A percentile compares a stretch with the other conserved stretches of the same genome.
phyloP scores from a whole-genome alignment of 2,888 invertebrate genomes.

The Mantis religiosa region DNA sequence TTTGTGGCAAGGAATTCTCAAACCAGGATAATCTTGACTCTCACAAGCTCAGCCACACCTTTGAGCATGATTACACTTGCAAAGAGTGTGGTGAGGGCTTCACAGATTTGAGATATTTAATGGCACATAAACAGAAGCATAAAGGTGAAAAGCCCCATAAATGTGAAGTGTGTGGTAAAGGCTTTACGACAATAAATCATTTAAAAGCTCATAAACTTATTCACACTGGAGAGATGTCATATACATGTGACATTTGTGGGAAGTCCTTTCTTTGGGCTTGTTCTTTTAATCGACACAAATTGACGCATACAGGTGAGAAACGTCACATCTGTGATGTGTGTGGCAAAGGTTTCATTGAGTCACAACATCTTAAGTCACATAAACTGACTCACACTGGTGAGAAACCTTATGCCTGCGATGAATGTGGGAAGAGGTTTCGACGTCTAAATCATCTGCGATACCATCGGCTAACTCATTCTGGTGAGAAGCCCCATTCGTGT shows the following conservation, averaged over 20 bases:
- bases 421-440: conserved; percentile 41
- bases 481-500: conserved; percentile 3
- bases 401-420: conserved; percentile 36
- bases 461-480: conserved; percentile 41
- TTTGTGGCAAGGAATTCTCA: not conserved
- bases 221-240: conserved; percentile 41
- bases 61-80: not conserved
- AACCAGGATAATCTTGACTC: not conserved
- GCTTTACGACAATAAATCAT: conserved; percentile 17
- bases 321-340: conserved; percentile 33
- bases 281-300: conserved; percentile 9
- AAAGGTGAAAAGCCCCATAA: conserved; percentile 24
- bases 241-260: conserved; percentile 43
- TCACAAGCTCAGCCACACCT: conserved; percentile 9
- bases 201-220: conserved; percentile 18
- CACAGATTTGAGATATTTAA: not conserved
- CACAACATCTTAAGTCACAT: conserved; percentile 37
- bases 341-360: conserved; percentile 37
- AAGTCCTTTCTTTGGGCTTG: conserved; percentile 34
- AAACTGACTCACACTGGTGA: conserved; percentile 37
- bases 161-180: conserved; percentile 24
- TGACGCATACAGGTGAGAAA: conserved; percentile 19
- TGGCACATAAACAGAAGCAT: conserved; percentile 20
- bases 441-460: conserved; percentile 44
- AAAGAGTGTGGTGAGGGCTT: conserved; percentile 6